phyloP scores from a whole-genome alignment of 2,888 invertebrate genomes.

The Dicyrtomina minuta region DNA sequence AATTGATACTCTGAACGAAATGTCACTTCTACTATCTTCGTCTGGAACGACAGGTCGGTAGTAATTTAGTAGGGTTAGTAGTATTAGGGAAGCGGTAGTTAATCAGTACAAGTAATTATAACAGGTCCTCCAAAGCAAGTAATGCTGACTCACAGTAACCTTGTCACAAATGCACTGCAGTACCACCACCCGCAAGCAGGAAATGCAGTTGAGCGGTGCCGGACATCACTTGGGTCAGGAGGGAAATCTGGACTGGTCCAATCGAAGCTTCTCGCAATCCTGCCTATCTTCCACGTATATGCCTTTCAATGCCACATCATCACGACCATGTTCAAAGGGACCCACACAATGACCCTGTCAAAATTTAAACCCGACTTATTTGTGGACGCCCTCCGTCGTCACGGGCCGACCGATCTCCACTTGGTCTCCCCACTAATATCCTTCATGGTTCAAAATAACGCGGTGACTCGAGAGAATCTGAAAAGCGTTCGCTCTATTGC shows the following conservation, averaged over 20 bases:
- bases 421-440: slow-evolving; percentile 76
- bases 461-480: slow-evolving; percentile 68
- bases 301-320: slow-evolving; percentile 37
- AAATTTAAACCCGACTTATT: slow-evolving; percentile 48
- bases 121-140: too few relatives aligned
- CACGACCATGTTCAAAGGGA: slow-evolving; percentile 34
- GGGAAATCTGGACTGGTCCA: slow-evolving; percentile 51
- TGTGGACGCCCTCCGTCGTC: slow-evolving; percentile 40
- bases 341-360: slow-evolving; percentile 38
- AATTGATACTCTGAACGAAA: slow-evolving; percentile 40
- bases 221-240: slow-evolving; percentile 35
- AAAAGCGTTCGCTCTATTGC: slow-evolving; percentile 66
- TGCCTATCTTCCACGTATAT: slow-evolving; percentile 51
- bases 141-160: too few relatives aligned
- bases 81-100: too few relatives aligned
- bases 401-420: slow-evolving; percentile 46
- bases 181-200: slow-evolving; percentile 49
- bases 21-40: slow-evolving; percentile 39
- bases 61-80: too few relatives aligned
- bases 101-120: too few relatives aligned
- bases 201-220: slow-evolving; percentile 39
- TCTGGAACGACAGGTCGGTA: slow-evolving; percentile 48
- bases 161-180: too few relatives aligned
- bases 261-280: slow-evolving; percentile 44
- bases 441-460: slow-evolving; percentile 71